phyloP scores from a whole-genome alignment of 2,888 invertebrate species.

The Macrosiphum euphorbiae region DNA sequence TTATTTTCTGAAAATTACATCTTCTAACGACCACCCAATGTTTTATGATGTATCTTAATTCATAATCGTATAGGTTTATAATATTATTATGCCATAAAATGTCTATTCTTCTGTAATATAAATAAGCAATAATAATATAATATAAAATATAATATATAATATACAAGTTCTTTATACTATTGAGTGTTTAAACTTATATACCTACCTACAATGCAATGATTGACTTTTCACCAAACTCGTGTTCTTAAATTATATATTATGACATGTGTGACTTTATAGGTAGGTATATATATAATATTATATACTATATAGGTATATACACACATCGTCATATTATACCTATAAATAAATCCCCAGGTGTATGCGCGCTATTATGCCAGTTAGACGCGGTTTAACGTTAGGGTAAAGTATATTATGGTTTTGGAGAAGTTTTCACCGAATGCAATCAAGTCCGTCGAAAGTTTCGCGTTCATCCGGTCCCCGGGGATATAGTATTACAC shows the following conservation, averaged over 20 bases:
- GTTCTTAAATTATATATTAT: not conserved
- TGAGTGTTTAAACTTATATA: not conserved
- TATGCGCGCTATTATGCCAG: slow-evolving; percentile 53
- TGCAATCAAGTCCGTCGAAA: slow-evolving; percentile 61
- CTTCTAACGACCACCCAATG: not conserved
- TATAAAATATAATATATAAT: not conserved
- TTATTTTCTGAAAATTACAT: not conserved
- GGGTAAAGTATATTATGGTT: slow-evolving; percentile 63
- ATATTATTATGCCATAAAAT: not conserved
- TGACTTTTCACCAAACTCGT: not conserved
- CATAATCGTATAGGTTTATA: not conserved
- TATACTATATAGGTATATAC: not conserved
- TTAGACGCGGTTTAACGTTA: slow-evolving; percentile 58
- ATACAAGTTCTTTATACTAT: not conserved
- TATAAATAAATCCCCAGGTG: slow-evolving; percentile 63
- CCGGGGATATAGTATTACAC: slow-evolving; percentile 54
- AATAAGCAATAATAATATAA: not conserved
- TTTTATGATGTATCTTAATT: not conserved
- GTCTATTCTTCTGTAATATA: not conserved
- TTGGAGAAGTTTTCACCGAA: slow-evolving; percentile 58
- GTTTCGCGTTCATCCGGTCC: slow-evolving; percentile 61
- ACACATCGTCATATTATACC: slow-evolving; percentile 20
- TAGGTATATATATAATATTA: not conserved
- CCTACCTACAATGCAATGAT: not conserved
- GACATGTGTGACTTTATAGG: too few species aligned